Evolutionary conservation across 2,797 vertebrate genomes (phyloP), one percentile per base, ranked within the genome.

Genomic region (Aulostomus chinensis): DNA sequence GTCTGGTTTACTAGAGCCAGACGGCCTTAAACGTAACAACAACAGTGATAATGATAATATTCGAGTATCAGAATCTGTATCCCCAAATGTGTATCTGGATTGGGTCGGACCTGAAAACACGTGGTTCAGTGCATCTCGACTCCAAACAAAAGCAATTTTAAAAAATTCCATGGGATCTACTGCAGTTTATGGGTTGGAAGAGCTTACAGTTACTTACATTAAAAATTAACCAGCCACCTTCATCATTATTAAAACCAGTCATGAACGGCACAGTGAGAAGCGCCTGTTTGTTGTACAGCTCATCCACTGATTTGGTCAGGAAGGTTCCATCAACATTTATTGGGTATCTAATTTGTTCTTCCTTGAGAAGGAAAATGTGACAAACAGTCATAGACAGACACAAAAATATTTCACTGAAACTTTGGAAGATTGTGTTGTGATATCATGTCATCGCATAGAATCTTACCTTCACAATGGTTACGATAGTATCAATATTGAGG

Each of bases 211-310:
- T 1, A 76, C 85, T 88, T 68, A 91, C 91, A n/a, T 0, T 0
- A 5, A 34, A 0, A 4, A 92, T 3, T 6, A 61, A 0, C 57
- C 54, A 89, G 9, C 89, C 89, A 1, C 46, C 76, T 70, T 92
- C 91, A 47, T 92, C 67, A n/a, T 71, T 46, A 33, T 60, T 91
- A 9, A 90, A 4, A 1, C 90, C 91, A 0, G 68, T 90, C 60
- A 92, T 83, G 21, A 92, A 85, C 0, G 91, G 90, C 1, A 90
- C 16, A 21, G 76, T 86, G 29, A 42, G 77, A 50, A 92, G 40
- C 34, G 89, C 56, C 1, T 71, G 74, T 17, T 76, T 74, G 3
- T 35, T 31, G 4, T 73, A 62, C 18, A 82, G 42, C 33, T 90
- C 85, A 2, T 58, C 10, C 26, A 68, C 60, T 28, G 69, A 15